Base-by-base conservation (phyloP, 2,888 invertebrate species). In the Drosophila parthenogenetica region DNA sequence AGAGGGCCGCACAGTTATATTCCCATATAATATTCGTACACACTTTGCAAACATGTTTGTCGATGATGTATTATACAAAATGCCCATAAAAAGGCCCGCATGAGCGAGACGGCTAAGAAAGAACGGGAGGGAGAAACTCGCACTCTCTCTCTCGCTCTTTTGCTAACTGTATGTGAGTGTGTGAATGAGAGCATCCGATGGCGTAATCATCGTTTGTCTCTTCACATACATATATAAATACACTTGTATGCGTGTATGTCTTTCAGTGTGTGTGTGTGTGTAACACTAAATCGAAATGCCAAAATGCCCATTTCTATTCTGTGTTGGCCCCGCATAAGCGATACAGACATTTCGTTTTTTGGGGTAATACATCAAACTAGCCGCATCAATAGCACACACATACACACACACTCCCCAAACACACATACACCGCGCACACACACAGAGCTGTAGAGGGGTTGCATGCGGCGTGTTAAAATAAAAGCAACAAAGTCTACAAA, bases 11-110 rank as follows among this genome's bases (percentile, higher is more conserved):
- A 79, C 80, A 77, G 87, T 90, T 90, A 90, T 90, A 88, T 90
- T 89, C 90, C 83, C 87, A 90, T 90, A 90, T 89, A 89, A 91
- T 88, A 91, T 90, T 87, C 87, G 85, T 84, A 87, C 89, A 87
- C 89, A 86, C 87, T 89, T 87, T 84, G 89, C 90, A 90, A 90
- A 90, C 88, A 90, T 90, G 90, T 90, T 90, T 90, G 90, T 89
- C 90, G 90, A 90, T 90, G 90, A 90, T 90, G 90, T 90, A 90
- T 90, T 90, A 89, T 90, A 90, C 84, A 87, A 89, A 90, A 89
- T 88, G 82, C 77, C 88, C 88, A 88, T 89, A 89, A 89, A 90
- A 88, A 86, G 85, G 89, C 90, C 89, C 89, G 89, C 90, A 90
- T 89, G 89, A 89, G 73, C 73, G 89, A 90, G 89, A 90, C 73